These are phyloP conservation scores for Bombus polaris DNA, from an alignment of 1,140 invertebrate genomes.

Conservation along the genomic window DNA sequence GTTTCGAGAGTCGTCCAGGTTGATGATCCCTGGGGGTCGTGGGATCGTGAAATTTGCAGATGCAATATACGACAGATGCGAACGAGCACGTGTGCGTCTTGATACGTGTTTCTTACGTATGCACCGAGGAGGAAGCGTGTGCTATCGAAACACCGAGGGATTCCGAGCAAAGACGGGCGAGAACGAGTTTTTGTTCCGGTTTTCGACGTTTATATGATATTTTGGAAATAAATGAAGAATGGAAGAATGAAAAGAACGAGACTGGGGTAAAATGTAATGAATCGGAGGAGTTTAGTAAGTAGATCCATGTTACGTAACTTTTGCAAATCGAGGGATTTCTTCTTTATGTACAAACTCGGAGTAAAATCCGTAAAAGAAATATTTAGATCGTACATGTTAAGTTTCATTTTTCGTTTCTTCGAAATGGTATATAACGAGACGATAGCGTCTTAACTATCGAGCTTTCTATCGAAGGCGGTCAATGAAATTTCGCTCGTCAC, in stretches of 20 bases:
- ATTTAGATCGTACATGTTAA: no score
- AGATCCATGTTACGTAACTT: no score
- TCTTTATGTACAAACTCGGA: no score
- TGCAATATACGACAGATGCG: constrained; percentile 56
- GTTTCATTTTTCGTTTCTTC: no score
- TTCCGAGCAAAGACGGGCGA: not conserved
- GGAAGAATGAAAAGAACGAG: not conserved
- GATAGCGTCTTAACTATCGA: no score
- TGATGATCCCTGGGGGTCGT: constrained; percentile 45
- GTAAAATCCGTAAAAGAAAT: no score
- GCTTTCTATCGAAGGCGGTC: no score
- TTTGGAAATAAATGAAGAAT: no score
- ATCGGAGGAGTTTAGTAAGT: not conserved
- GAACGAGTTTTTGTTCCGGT: constrained; percentile 12
- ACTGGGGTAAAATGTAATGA: not conserved
- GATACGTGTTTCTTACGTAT: not conserved
- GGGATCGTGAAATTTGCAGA: constrained; percentile 58
- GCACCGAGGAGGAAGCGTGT: not conserved
- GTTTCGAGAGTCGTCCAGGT: not conserved
- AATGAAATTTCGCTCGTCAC: no score
- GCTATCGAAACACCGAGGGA: constrained; percentile 33
- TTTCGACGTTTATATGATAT: not conserved
- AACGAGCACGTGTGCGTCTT: constrained; percentile 42
- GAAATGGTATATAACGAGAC: no score
- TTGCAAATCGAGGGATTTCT: no score